These are phyloP conservation scores for Saguinus midas DNA, from an alignment of 2,113 vertebrate species.

Conservation along the genomic window DNA sequence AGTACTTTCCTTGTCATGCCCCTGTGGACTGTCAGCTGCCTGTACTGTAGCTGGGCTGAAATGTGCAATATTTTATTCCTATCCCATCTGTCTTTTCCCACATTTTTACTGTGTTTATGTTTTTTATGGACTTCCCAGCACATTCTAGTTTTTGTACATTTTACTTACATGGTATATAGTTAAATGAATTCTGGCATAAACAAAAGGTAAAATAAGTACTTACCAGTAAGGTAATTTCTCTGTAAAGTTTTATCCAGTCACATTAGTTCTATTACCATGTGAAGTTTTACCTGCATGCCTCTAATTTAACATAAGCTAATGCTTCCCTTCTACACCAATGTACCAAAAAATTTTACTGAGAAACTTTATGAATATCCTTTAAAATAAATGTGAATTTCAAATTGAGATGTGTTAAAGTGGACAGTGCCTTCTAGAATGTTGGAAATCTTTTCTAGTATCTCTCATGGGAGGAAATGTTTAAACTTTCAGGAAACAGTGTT, in stretches of 20 bases:
- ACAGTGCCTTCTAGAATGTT: neutral
- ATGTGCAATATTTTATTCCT: neutral
- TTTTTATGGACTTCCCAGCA: neutral
- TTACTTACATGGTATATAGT: neutral
- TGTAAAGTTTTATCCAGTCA: neutral
- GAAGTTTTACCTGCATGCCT: neutral
- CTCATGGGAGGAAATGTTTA: neutral
- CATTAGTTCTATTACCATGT: neutral
- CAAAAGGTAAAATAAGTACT: neutral
- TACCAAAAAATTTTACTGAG: neutral
- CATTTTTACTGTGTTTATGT: conserved; percentile 5
- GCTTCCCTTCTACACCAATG: neutral
- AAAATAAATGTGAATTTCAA: conserved; percentile 25
- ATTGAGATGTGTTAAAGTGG: neutral
- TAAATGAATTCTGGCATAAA: neutral
- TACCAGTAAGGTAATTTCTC: neutral
- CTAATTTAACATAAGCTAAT: neutral
- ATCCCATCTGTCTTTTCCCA: neutral
- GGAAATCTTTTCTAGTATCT: neutral
- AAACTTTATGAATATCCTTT: neutral
- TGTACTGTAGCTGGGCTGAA: neutral
- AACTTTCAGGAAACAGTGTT: neutral
- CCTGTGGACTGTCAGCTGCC: too few species aligned
- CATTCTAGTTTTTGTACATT: neutral
- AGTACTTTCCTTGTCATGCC: too few species aligned